Evolutionary conservation across 1,140 invertebrate species (phyloP), one percentile per base, ranked within the genome.

Genomic region (Nasonia vitripennis): DNA sequence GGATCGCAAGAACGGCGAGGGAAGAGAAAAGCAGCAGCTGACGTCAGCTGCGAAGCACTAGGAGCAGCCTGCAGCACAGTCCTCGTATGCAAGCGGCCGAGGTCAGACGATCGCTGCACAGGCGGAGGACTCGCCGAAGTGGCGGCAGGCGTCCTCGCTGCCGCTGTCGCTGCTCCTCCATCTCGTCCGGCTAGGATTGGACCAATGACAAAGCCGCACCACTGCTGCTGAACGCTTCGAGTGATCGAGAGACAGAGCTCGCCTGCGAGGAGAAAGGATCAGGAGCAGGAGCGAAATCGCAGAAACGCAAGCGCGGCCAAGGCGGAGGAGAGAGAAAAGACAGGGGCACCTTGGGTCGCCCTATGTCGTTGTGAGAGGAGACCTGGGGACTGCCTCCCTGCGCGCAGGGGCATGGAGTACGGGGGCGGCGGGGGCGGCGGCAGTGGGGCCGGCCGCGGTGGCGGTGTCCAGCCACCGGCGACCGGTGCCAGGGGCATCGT

Each of bases 401-500:
- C 90, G 89, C 89, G 87, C 83, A 89, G 89, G 90, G 88, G 89
- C 87, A 87, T 89, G 91, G 91, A 90, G 91, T 91, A 88, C 90
- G 90, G 88, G 88, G 91, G 91, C 87, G 88, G 92, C 92, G 92
- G 92, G 90, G 92, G 91, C 84, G 86, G 89, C 71, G 90, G 91
- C 75, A 90, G 91, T 77, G 92, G 90, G 85, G 89, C 89, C 85
- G 91, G 91, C 71, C 90, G 91, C 88, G 90, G 92, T 84, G 92
- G 92, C 78, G 91, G 91, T 87, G 91, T 93, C 71, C 92, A 93
- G 88, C 92, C 91, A 88, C 91, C 92, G 87, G 89, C 91, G 75
- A 87, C 91, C 87, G 90, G 88, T 86, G 86, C 90, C 85, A 90
- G 90, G 87, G 89, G 89, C 62, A 85, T 86, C 87, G 91, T 93